A percentile compares a stretch with the other conserved stretches of the same genome.
phyloP scores from a whole-genome alignment of 2,888 invertebrate species.

The Cremastinae sp. region DNA sequence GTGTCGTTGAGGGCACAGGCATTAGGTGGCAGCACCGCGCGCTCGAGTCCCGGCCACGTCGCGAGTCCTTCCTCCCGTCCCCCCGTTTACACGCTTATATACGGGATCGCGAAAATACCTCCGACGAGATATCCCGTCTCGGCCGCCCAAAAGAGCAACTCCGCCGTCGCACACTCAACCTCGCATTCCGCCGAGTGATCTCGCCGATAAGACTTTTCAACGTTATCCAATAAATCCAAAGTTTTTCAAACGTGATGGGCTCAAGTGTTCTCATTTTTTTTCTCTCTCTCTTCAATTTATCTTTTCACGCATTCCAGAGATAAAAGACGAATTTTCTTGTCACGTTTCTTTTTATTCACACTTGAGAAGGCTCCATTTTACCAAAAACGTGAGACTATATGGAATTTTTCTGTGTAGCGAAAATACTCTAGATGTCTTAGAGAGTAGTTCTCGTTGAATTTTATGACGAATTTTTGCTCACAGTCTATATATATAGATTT shows the following conservation, averaged over 20 bases:
- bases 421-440: slow-evolving; percentile 58
- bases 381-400: slow-evolving; percentile 47
- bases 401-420: slow-evolving; percentile 51
- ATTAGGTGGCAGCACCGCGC: slow-evolving; percentile 66
- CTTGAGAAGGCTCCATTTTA: slow-evolving; percentile 7
- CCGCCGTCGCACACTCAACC: slow-evolving; percentile 60
- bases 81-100: slow-evolving; percentile 11
- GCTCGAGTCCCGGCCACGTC: slow-evolving; percentile 21
- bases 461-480: slow-evolving; percentile 2
- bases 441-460: slow-evolving; percentile 37
- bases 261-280: slow-evolving; percentile 12
- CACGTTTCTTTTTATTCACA: background rate
- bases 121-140: slow-evolving; percentile 20
- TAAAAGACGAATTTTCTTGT: slow-evolving; percentile 8
- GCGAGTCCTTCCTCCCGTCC: slow-evolving; percentile 16
- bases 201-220: too few species aligned
- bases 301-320: background rate
- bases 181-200: too few species aligned
- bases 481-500: slow-evolving; percentile 13
- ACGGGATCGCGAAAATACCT: background rate
- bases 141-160: slow-evolving; percentile 6
- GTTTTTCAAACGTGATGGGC: too few species aligned
- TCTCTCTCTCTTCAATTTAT: too few species aligned
- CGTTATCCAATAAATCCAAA: too few species aligned
- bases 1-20: slow-evolving; percentile 66